These are phyloP conservation scores for Xiphophorus hellerii DNA, from an alignment of 2,113 vertebrate species.

Conservation along the genomic window DNA sequence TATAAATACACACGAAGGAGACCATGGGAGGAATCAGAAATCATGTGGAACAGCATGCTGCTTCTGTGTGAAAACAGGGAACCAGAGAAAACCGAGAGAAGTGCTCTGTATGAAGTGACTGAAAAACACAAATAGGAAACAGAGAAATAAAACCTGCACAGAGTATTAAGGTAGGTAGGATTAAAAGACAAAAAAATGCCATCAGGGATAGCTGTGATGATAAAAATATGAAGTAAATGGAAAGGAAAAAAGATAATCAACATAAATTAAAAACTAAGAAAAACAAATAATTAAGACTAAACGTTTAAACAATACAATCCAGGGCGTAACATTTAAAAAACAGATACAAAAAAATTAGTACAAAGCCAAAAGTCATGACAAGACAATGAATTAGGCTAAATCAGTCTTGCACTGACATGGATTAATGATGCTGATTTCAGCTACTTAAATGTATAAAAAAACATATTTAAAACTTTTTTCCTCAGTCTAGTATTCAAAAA, in stretches of 20 bases:
- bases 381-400: not conserved
- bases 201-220: not conserved
- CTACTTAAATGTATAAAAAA: not conserved
- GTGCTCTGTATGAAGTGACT: not conserved
- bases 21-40: too few species aligned
- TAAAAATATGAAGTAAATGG: not conserved
- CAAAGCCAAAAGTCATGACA: not conserved
- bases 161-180: not conserved
- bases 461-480: not conserved
- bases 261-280: not conserved
- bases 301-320: not conserved
- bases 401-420: not conserved
- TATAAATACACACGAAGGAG: too few species aligned
- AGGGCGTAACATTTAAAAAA: not conserved
- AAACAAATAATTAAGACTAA: not conserved
- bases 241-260: not conserved
- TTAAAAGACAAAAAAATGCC: not conserved
- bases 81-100: not conserved
- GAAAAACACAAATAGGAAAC: not conserved
- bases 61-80: not conserved
- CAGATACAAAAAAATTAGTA: not conserved
- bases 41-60: not conserved
- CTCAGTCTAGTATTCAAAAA: slow-evolving; percentile 16
- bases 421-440: not conserved
- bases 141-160: not conserved